phyloP scores from a whole-genome alignment of 2,888 invertebrate genomes.

The Busseola fusca region DNA sequence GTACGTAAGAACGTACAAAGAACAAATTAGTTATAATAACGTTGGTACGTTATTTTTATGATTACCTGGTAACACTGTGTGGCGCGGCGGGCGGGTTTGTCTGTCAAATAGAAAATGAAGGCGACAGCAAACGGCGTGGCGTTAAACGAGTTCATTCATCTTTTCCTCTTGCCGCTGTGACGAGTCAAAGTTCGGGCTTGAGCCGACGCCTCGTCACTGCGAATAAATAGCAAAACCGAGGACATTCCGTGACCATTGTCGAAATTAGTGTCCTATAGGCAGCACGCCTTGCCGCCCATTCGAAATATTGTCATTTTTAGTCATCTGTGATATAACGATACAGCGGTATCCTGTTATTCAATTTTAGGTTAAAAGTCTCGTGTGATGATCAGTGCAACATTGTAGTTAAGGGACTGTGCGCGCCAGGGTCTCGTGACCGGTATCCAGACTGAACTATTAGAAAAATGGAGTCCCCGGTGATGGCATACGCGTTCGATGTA shows the following conservation, averaged over 20 bases:
- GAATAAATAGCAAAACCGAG: constrained; percentile 81
- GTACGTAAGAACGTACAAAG: neutral
- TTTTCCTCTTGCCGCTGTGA: constrained; percentile 72
- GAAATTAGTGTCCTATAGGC: constrained; percentile 73
- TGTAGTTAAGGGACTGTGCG: constrained; percentile 69
- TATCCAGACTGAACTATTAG: constrained; percentile 60
- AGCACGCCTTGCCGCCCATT: constrained; percentile 76
- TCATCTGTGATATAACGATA: constrained; percentile 86
- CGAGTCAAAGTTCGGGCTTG: constrained; percentile 72
- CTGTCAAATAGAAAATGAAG: constrained; percentile 70
- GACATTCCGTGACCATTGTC: constrained; percentile 78
- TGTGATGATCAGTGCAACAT: constrained; percentile 84
- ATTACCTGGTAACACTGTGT: constrained; percentile 43
- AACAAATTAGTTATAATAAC: neutral
- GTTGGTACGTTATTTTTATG: constrained; percentile 11
- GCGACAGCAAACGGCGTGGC: constrained; percentile 72
- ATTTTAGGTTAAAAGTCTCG: constrained; percentile 83
- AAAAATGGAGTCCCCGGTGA: constrained; percentile 80
- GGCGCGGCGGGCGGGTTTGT: constrained; percentile 48
- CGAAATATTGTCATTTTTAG: constrained; percentile 80
- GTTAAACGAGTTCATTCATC: constrained; percentile 77
- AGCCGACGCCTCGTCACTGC: constrained; percentile 79
- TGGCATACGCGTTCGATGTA: constrained; percentile 87
- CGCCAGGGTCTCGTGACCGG: constrained; percentile 68
- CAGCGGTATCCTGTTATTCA: constrained; percentile 76